Conservation (phyloP, 2,113 vertebrate species). For the Coreoperca whiteheadi region DNA sequence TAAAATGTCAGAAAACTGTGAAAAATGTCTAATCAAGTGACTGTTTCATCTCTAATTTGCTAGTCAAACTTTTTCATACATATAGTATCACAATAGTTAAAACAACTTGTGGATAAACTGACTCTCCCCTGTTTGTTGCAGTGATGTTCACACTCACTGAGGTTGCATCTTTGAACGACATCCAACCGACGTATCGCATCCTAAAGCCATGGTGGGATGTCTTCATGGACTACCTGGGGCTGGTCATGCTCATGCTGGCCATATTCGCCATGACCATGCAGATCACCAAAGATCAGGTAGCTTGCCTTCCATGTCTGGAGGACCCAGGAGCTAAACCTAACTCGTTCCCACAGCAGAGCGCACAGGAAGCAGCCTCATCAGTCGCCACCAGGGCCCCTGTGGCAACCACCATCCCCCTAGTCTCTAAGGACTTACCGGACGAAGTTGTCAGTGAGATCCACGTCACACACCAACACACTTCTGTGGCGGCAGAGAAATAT, state of each 20-base stretch:
- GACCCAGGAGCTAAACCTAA: constrained; percentile 48
- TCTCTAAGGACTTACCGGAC: constrained; percentile 71
- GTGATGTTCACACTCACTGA: constrained; percentile 99
- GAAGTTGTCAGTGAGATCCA: constrained; percentile 57
- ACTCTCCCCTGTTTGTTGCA: constrained; percentile 82
- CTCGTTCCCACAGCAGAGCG: constrained; percentile 12
- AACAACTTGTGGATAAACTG: background rate
- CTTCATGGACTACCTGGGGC: constrained; percentile 98
- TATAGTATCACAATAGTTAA: background rate
- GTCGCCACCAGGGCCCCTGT: constrained; percentile 5
- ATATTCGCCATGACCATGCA: constrained; percentile 99
- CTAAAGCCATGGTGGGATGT: constrained; percentile 99
- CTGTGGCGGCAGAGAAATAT: constrained; percentile 50
- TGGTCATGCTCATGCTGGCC: constrained; percentile 98
- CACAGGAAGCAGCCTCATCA: constrained; percentile 19
- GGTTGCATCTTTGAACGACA: constrained; percentile 96
- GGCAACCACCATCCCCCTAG: constrained; percentile 54
- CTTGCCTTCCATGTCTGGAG: constrained; percentile 92
- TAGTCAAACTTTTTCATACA: background rate
- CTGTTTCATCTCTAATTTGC: background rate
- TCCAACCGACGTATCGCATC: constrained; percentile 97
- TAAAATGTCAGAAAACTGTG: background rate
- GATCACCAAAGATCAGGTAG: constrained; percentile 98
- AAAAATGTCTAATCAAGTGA: background rate
- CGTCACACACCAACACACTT: constrained; percentile 44